phyloP scores from a whole-genome alignment of 2,888 invertebrate species.

The Halictus ligatus region DNA sequence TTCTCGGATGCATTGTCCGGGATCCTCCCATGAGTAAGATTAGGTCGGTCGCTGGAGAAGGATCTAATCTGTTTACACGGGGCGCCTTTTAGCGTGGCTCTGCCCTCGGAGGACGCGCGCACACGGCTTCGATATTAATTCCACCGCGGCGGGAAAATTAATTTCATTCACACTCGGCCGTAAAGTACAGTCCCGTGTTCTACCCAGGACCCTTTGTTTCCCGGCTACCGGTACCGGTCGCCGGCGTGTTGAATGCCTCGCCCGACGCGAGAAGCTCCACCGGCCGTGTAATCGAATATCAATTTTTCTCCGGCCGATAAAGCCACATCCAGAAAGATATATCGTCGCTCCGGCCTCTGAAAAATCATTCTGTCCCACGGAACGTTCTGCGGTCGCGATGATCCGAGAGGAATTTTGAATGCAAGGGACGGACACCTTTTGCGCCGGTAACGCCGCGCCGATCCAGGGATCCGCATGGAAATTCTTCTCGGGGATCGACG shows the following conservation, averaged over 20 bases:
- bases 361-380: conserved; percentile 43
- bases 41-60: conserved; percentile 44
- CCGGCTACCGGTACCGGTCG: conserved; percentile 13
- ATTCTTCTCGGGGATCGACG: neutral
- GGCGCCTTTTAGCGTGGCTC: conserved; percentile 70
- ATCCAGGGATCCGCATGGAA: neutral
- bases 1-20: conserved; percentile 35
- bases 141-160: conserved; percentile 68
- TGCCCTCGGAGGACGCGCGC: conserved; percentile 23
- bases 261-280: neutral
- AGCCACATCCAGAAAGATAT: conserved; percentile 46
- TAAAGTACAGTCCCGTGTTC: conserved; percentile 73
- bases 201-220: conserved; percentile 13
- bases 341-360: conserved; percentile 32
- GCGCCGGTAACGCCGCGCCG: neutral
- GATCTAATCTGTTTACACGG: conserved; percentile 74
- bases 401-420: conserved; percentile 36
- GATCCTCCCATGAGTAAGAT: conserved; percentile 40
- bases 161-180: conserved; percentile 75
- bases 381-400: conserved; percentile 28
- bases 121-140: conserved; percentile 34
- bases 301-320: conserved; percentile 52
- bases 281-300: conserved; percentile 52
- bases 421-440: neutral
- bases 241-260: neutral